Base-by-base conservation (phyloP, 2,797 vertebrate species). In the Xenops minutus region DNA sequence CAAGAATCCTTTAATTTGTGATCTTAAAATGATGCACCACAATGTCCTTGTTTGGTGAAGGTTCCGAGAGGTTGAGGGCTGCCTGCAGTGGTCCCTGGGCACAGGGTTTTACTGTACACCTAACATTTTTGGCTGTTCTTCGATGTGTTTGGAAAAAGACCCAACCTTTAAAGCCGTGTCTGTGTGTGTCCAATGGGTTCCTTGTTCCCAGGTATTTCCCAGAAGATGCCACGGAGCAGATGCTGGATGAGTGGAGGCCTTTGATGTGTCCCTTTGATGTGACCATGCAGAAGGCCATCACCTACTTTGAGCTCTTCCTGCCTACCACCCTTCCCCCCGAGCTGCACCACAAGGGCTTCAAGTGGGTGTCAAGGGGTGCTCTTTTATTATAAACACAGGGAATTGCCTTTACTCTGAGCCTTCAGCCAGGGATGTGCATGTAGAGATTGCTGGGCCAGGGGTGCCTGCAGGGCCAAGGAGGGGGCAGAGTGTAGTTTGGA, bases 231-330 rank as follows among this genome's bases (percentile, higher is more conserved):
- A 99, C 99, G 84, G 98, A 98, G 18, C 99, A 99, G 97, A 99
- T 99, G 99, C 97, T 99, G 81, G 98, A 99, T 86, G 99, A 99
- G 95, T 99, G 99, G 99, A 98, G 98, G 84, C 99, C 99, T 73
- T 98, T 99, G 94, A 99, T 99, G 97, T 99, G 99, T 94, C 99
- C 99, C 10, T 99, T 99, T 97, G 99, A 99, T 92, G 99, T 99
- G 96, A 99, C 99, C 92, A 99, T 99, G 99, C 99, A 99, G 95
- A 99, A 99, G 98, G 99, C 99, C 67, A 99, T 99, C 85, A 98
- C 98, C 97, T 99, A 99, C 96, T 99, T 99, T 69, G 99, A 99
- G 97, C 98, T 99, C 48, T 99, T 99, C 97, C 98, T 99, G 73
- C 99, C 99, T 93, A 99, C 99, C 77, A 99, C 99, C 83, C 98